Evolutionary conservation across 2,797 vertebrate species (phyloP).

Genomic region (Lacerta bilineata): DNA sequence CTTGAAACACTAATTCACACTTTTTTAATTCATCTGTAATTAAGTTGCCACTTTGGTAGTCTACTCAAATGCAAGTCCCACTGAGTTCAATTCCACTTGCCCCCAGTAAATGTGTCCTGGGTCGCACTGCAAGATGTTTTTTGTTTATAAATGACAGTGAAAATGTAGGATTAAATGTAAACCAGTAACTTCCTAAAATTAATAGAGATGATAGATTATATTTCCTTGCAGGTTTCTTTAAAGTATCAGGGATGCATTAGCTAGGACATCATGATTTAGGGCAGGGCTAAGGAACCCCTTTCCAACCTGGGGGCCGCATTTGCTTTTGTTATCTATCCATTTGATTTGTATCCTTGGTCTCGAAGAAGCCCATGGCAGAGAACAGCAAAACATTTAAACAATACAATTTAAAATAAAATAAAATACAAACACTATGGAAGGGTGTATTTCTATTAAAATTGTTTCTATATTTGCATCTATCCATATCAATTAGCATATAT

Average conservation of each 20-base stretch:
- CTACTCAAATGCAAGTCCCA: neutral
- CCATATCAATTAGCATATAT: too few relatives aligned
- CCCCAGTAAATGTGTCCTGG: neutral
- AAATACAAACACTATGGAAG: too few relatives aligned
- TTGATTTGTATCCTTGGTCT: too few relatives aligned
- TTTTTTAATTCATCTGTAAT: neutral
- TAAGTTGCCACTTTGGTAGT: neutral
- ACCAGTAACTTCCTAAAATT: neutral
- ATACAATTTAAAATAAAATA: too few relatives aligned
- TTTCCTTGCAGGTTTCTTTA: neutral
- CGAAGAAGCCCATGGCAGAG: too few relatives aligned
- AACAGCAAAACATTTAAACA: too few relatives aligned
- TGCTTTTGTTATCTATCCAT: too few relatives aligned
- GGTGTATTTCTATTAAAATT: too few relatives aligned
- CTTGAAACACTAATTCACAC: neutral
- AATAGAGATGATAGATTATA: neutral
- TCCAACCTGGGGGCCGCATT: too few relatives aligned
- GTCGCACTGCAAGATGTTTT: too few relatives aligned
- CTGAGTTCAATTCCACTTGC: neutral
- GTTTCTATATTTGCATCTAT: too few relatives aligned
- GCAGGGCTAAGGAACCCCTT: neutral
- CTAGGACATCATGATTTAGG: neutral
- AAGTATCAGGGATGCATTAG: neutral
- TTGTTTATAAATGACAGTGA: neutral
- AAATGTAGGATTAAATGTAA: neutral